phyloP scores from a whole-genome alignment of 2,888 invertebrate genomes.

The Phortica magna region DNA sequence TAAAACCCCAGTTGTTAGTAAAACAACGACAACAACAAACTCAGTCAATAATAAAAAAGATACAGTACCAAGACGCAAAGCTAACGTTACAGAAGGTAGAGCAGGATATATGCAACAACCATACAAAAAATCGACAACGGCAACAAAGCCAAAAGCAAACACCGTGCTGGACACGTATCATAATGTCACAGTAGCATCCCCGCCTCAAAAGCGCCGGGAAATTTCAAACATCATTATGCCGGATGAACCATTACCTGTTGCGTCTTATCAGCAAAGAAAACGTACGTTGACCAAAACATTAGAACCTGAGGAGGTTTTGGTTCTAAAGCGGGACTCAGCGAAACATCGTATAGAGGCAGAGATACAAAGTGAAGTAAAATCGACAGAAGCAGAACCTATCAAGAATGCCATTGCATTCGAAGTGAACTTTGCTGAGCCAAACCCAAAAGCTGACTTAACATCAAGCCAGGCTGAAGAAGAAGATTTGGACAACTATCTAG shows the following conservation, averaged over 20 bases:
- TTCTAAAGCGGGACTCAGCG: slow-evolving; percentile 64
- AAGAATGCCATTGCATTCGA: slow-evolving; percentile 76
- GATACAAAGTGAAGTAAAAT: slow-evolving; percentile 34
- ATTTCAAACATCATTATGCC: neutral
- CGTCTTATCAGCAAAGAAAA: slow-evolving; percentile 35
- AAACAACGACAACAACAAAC: slow-evolving; percentile 16
- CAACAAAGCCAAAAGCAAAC: slow-evolving; percentile 67
- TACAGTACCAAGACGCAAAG: neutral
- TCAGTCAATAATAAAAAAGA: neutral
- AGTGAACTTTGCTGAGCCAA: slow-evolving; percentile 65
- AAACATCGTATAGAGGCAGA: slow-evolving; percentile 59
- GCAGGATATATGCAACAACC: slow-evolving; percentile 33
- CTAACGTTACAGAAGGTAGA: slow-evolving; percentile 21
- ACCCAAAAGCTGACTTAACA: neutral
- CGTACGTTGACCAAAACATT: slow-evolving; percentile 67
- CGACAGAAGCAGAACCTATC: slow-evolving; percentile 22
- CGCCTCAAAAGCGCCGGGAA: slow-evolving; percentile 70
- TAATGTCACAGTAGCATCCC: slow-evolving; percentile 77
- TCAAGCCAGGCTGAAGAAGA: slow-evolving; percentile 14
- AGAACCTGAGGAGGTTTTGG: slow-evolving; percentile 69
- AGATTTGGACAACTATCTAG: slow-evolving; percentile 78
- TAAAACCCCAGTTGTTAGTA: neutral
- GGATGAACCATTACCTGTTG: neutral
- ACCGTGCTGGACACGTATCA: slow-evolving; percentile 75
- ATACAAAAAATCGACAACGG: slow-evolving; percentile 29